Evolutionary conservation across 2,797 vertebrate genomes (phyloP).

Genomic region (Molossus alvarezi): DNA sequence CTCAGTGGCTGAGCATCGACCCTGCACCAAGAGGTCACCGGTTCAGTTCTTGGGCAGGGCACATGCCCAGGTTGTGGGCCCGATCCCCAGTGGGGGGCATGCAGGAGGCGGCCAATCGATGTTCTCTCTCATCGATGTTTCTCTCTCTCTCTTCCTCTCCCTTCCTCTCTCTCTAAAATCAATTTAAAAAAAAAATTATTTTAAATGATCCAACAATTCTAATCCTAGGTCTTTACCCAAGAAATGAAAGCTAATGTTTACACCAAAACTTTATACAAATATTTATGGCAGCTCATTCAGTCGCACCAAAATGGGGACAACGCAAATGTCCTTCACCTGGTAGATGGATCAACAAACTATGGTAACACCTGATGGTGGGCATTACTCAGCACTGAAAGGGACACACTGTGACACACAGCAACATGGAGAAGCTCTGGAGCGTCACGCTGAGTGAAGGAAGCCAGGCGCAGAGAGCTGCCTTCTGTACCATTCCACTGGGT

Average conservation of each 20-base stretch:
- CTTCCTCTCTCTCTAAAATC: no score
- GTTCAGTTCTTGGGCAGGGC: no score
- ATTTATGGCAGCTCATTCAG: background rate
- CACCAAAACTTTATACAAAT: background rate
- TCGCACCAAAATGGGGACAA: background rate
- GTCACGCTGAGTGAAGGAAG: accelerated
- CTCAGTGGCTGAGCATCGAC: no score
- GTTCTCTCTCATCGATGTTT: no score
- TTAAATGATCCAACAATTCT: background rate
- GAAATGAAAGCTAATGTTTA: background rate
- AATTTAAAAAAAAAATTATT: no score
- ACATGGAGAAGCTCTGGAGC: accelerated
- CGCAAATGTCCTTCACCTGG: no score
- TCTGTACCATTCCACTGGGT: accelerated
- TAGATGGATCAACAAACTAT: no score
- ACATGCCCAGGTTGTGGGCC: no score
- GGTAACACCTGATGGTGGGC: accelerated
- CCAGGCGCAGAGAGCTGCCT: accelerated
- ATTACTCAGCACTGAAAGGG: background rate
- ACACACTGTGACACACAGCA: accelerated
- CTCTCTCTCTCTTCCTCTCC: no score
- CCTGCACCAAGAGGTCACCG: no score
- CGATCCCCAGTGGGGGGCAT: no score
- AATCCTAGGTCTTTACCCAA: background rate
- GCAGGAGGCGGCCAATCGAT: no score